A percentile compares a stretch with the other conserved stretches of the same genome.
Evolutionary conservation across 2,888 invertebrate genomes (phyloP).

Genomic region (Zaprionus bogoriensis): DNA sequence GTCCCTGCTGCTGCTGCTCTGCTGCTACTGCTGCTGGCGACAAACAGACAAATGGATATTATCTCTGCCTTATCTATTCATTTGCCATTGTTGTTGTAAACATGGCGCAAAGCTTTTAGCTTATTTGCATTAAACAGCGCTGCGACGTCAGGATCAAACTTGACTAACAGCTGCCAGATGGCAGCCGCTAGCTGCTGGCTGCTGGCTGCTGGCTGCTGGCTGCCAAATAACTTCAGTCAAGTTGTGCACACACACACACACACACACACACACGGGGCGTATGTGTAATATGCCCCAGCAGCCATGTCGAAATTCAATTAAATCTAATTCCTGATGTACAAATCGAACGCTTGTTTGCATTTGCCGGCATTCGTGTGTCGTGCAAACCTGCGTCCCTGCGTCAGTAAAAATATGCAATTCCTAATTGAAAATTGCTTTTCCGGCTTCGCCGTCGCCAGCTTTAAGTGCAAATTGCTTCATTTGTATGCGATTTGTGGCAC

Average conservation of each 20-base stretch:
- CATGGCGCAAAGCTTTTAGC: constrained; percentile 67
- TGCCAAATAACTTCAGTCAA: constrained; percentile 44
- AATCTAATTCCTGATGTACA: constrained; percentile 36
- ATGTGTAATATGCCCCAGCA: constrained; percentile 50
- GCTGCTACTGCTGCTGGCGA: constrained; percentile 30
- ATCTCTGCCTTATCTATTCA: constrained; percentile 65
- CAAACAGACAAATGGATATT: constrained; percentile 74
- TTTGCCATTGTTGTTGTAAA: constrained; percentile 53
- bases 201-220: too few species aligned
- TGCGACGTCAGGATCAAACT: constrained; percentile 5
- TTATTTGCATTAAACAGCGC: constrained; percentile 48
- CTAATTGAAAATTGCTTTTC: constrained; percentile 64
- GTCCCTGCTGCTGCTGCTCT: constrained; percentile 6
- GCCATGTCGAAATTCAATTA: constrained; percentile 51
- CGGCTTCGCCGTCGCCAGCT: constrained; percentile 11
- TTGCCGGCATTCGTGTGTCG: not conserved
- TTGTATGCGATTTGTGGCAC: constrained; percentile 63
- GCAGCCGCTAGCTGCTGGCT: not conserved
- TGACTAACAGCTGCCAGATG: constrained; percentile 27
- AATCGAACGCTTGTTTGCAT: not conserved
- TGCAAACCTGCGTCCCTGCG: constrained; percentile 19
- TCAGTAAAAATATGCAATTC: constrained; percentile 56
- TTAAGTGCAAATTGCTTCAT: constrained; percentile 65
- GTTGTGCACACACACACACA: constrained; percentile 29
- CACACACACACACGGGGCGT: constrained; percentile 37